These are phyloP conservation scores for Upupa epops DNA, from an alignment of 2,113 vertebrate genomes.

Conservation along the genomic window DNA sequence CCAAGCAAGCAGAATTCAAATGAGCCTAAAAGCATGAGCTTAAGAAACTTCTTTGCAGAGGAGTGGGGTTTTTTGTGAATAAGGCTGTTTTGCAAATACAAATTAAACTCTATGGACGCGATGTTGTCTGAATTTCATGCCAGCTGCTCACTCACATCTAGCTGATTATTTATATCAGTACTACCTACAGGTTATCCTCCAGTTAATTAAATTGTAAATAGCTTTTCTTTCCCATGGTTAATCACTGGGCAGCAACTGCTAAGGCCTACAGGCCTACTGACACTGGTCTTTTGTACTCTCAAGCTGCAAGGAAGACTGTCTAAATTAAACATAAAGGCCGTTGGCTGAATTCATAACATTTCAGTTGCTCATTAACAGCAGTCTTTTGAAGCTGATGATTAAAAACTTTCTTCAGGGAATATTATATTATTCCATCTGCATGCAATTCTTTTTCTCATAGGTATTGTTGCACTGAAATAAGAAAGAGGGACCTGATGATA, in stretches of 20 bases:
- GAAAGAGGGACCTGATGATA: not conserved
- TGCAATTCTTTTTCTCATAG: not conserved
- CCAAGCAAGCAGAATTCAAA: slow-evolving; percentile 33
- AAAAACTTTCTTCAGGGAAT: slow-evolving; percentile 29
- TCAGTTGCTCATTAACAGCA: slow-evolving; percentile 27
- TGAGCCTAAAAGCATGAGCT: not conserved
- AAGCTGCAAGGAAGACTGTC: slow-evolving; percentile 18
- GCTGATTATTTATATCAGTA: slow-evolving; percentile 2
- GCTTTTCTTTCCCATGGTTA: slow-evolving; percentile 35
- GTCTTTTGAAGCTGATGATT: slow-evolving; percentile 40
- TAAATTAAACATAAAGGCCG: slow-evolving; percentile 34
- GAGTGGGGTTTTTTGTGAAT: not conserved
- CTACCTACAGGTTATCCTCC: slow-evolving; percentile 15
- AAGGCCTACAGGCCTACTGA: slow-evolving; percentile 7
- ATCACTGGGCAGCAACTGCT: slow-evolving; percentile 27
- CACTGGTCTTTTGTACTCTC: slow-evolving; percentile 33
- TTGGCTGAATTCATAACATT: slow-evolving; percentile 45
- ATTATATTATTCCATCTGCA: not conserved
- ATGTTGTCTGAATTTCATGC: not conserved
- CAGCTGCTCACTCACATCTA: not conserved
- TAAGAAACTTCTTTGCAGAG: slow-evolving; percentile 22
- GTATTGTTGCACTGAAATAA: slow-evolving; percentile 13
- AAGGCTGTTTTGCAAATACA: not conserved
- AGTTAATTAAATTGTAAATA: slow-evolving; percentile 44
- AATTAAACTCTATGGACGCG: not conserved